These are phyloP conservation scores for Mus spicilegus DNA, from an alignment of 2,113 vertebrate genomes.

Conservation along the genomic window DNA sequence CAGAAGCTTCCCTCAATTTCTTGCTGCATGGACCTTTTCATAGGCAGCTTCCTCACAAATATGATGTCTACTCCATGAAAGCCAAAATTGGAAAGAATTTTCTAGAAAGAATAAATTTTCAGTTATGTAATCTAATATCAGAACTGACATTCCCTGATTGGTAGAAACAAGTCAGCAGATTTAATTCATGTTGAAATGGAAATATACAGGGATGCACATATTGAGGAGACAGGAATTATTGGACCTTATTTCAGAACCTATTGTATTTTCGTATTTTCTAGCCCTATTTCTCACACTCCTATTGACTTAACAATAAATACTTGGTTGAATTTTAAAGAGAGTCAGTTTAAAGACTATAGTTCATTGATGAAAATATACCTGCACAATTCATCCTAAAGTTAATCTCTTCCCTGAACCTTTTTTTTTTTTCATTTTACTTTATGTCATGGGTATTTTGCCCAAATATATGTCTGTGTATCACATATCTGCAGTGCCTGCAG, in stretches of 20 bases:
- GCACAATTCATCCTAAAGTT: not conserved
- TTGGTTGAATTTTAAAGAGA: not conserved
- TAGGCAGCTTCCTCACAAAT: not conserved
- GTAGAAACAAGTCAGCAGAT: not conserved
- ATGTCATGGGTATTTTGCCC: not conserved
- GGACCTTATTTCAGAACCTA: not conserved
- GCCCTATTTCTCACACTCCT: not conserved
- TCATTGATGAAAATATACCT: not conserved
- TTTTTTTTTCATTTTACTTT: not conserved
- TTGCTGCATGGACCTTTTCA: not conserved
- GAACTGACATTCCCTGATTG: not conserved
- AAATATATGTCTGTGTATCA: not conserved
- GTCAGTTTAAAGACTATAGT: not conserved
- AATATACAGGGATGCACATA: not conserved
- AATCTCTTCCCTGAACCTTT: not conserved
- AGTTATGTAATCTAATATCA: not conserved
- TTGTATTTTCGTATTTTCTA: not conserved
- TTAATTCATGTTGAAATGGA: not conserved
- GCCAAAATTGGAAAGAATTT: not conserved
- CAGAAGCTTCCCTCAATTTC: not conserved
- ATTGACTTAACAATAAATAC: not conserved
- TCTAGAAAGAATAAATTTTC: not conserved
- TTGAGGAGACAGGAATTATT: not conserved
- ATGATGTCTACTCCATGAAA: not conserved
- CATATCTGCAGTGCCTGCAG: not conserved